Evolutionary conservation across 2,888 invertebrate species (phyloP).

Genomic region (Quadriops clusia): DNA sequence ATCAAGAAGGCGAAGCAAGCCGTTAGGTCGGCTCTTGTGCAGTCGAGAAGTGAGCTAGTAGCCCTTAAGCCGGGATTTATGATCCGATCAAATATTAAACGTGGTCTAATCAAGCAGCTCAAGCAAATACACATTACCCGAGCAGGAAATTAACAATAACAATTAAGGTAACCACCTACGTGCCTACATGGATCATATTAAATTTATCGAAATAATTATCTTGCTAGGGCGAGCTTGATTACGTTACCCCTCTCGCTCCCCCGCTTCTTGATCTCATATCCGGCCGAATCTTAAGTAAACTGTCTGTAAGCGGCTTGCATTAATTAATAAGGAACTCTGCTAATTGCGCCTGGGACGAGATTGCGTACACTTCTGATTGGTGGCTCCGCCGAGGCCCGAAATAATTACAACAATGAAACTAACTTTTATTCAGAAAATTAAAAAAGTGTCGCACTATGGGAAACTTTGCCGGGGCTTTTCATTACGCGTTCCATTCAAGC

Average conservation of each 20-base stretch:
- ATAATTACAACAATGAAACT: constrained; percentile 28
- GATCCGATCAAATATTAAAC: constrained; percentile 25
- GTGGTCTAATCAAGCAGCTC: constrained; percentile 24
- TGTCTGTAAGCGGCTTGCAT: constrained; percentile 37
- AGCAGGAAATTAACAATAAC: constrained; percentile 35
- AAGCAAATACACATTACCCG: constrained; percentile 20
- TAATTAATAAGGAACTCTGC: constrained; percentile 39
- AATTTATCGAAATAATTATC: constrained; percentile 37
- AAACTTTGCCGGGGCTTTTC: constrained; percentile 7
- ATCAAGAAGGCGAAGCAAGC: background rate
- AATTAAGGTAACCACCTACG: constrained; percentile 33
- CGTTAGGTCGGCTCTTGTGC: constrained; percentile 3
- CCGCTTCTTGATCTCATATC: constrained; percentile 26
- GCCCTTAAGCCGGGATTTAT: constrained; percentile 19
- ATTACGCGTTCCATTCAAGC: constrained; percentile 10
- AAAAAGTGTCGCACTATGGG: constrained; percentile 11
- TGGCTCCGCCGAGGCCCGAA: constrained; percentile 23
- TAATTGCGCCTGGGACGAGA: constrained; percentile 36
- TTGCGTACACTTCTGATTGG: constrained; percentile 28
- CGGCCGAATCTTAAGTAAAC: constrained; percentile 35
- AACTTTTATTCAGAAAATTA: constrained; percentile 18
- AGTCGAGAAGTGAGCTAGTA: constrained; percentile 9
- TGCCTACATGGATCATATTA: constrained; percentile 34
- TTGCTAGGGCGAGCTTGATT: constrained; percentile 29
- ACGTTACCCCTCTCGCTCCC: constrained; percentile 21